Evolutionary conservation across 2,888 invertebrate species (phyloP), one percentile per base, ranked within the genome.

Genomic region (Neoitamus cyanurus): DNA sequence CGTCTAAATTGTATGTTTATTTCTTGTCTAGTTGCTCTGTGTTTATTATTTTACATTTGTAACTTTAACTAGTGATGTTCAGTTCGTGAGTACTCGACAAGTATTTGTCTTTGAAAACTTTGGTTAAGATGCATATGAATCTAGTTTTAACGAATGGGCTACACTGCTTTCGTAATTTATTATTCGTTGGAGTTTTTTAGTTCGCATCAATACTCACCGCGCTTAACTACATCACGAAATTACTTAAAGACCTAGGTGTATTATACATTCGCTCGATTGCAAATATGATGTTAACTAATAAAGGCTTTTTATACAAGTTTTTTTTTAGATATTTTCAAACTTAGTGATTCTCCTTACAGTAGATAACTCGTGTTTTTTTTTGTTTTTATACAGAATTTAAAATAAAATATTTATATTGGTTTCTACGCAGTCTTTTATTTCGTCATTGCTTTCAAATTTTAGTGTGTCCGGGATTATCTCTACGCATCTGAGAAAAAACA

Each of bases 301-400:
- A 77, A 77, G 30, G 77, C 77, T 77, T 77, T 77, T 77, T 77
- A 77, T 77, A 77, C 42, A 77, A 46, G 20, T 77, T 77, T 77
- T 77, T 48, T 31, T 11, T 20, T n/a, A 46, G 46, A 46, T 46
- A 46, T 77, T 77, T 77, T 77, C 28, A 77, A 77, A 73, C 13
- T 34, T 73, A 73, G 36, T 31, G 36, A 36, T 36, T n/a, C 30
- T 30, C 31, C 36, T 31, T 36, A 73, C 36, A 36, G 73, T 73
- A 73, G 31, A 73, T 73, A 73, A 73, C 73, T 73, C 34, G 70
- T 73, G 30, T 73, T 73, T 73, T 72, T 72, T 72, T 73, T 73
- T 73, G 73, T 73, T 73, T 34, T 73, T 73, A 70, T 73, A 73
- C 73, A 73, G 73, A 73, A 73, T 73, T 73, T 34, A 73, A 31